Percentiles rank a stretch among this genome's conserved stretches.
These are phyloP conservation scores for Medauroidea extradentata DNA, from an alignment of 1,140 invertebrate genomes.

Conservation along the genomic window DNA sequence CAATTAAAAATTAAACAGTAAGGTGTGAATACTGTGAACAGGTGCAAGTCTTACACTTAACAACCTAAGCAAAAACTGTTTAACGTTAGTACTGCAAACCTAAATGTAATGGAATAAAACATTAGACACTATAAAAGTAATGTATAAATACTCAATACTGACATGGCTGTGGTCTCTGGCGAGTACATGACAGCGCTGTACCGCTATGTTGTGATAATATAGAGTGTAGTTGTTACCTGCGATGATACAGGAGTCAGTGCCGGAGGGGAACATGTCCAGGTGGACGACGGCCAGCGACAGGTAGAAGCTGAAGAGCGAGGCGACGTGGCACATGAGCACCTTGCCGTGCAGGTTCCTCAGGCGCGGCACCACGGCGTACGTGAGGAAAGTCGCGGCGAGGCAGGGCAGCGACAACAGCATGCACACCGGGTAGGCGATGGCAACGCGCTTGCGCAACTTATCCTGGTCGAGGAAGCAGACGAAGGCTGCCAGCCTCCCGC, in stretches of 20 bases:
- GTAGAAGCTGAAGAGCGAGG: constrained; percentile 56
- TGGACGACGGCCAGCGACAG: constrained; percentile 46
- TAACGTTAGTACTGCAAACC: no score
- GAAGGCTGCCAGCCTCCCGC: background rate
- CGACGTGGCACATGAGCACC: constrained; percentile 62
- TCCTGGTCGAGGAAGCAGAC: background rate
- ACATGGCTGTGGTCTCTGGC: no score
- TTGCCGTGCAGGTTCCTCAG: constrained; percentile 65
- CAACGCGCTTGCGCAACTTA: background rate
- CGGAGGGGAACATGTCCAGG: background rate
- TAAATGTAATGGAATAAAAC: no score
- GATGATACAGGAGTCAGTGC: background rate
- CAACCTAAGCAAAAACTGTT: no score
- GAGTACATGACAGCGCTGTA: no score
- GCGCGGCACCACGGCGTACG: constrained; percentile 57
- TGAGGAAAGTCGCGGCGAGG: constrained; percentile 55
- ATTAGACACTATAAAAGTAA: no score
- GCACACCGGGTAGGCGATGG: constrained; percentile 21
- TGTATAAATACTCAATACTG: no score
- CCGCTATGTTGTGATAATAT: no score
- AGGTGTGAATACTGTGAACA: no score
- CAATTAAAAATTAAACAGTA: no score
- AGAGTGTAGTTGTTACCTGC: constrained; percentile 6
- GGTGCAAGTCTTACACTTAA: no score
- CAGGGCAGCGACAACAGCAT: constrained; percentile 53